Conservation (phyloP, 2,888 invertebrate species). For the Paralinhomoeus sp. region DNA sequence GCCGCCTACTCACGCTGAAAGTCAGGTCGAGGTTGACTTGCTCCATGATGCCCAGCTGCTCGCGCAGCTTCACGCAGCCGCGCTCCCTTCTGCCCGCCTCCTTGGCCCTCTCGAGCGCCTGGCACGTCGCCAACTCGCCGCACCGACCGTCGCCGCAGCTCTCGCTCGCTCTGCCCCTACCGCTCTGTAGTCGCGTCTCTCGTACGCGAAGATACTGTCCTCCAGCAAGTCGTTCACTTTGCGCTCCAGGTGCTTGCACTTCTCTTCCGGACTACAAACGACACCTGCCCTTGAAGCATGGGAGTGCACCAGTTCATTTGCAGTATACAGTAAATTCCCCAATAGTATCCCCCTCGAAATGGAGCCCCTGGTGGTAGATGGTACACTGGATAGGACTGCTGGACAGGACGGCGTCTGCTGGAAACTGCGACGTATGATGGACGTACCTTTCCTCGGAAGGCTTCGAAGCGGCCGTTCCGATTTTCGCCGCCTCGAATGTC, state of each 20-base stretch:
- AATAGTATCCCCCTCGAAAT: too few relatives aligned
- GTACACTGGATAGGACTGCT: not conserved
- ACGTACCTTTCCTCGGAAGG: not conserved
- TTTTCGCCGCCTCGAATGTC: not conserved
- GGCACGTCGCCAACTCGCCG: not conserved
- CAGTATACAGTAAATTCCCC: too few relatives aligned
- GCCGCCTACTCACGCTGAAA: too few relatives aligned
- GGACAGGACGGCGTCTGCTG: not conserved
- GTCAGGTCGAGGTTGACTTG: slow-evolving; percentile 82
- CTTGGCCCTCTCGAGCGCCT: slow-evolving; percentile 69
- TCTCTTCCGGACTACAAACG: slow-evolving; percentile 56
- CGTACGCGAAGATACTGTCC: slow-evolving; percentile 53
- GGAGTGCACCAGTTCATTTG: too few relatives aligned
- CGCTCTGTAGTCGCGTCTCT: slow-evolving; percentile 39
- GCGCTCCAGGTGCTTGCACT: slow-evolving; percentile 60
- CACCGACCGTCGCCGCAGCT: too few relatives aligned
- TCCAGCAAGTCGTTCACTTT: slow-evolving; percentile 71
- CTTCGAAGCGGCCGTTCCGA: not conserved
- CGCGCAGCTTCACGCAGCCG: slow-evolving; percentile 63
- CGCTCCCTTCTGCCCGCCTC: slow-evolving; percentile 83
- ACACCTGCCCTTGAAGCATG: too few relatives aligned
- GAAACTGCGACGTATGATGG: too few relatives aligned
- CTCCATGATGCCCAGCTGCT: slow-evolving; percentile 61
- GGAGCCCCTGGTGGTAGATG: too few relatives aligned
- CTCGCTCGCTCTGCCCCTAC: too few relatives aligned